Base-by-base conservation (phyloP, 2,113 vertebrate genomes). In the Pachyramphus minor region DNA sequence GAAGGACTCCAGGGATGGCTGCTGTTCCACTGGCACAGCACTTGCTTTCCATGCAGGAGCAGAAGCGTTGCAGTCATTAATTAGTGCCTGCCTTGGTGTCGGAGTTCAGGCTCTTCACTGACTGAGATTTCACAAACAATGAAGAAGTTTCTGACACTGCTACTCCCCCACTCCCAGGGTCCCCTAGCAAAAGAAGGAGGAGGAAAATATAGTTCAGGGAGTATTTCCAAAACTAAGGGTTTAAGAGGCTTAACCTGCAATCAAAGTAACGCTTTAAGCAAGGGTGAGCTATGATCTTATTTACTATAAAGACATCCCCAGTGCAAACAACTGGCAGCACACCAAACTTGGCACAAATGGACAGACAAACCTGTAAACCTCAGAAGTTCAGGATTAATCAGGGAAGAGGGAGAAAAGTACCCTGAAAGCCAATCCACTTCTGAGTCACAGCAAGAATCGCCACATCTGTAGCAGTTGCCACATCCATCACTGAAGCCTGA, bases 141-240 rank as follows among this genome's bases (percentile, higher is more conserved):
- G 72, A 20, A 58, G 60, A 44, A 52, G 82, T 73, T 69, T 44
- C 37, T 5, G 20, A 58, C 10, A 2, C 2, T 5, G 87, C 11
- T 64, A 1, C n/a, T 64, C 30, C 52, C 37, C 37, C 1, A 1
- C 58, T 53, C 39, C 25, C 30, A 27, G 30, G 23, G 30, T 74
- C 33, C 69, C 76, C 89, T 94, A 58, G 58, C 49, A 85, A 85
- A 85, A 93, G 52, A 64, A 90, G 33, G 28, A 44, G 35, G 5
- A 14, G 16, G 8, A 0, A 12, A n/a, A 44, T n/a, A 31, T 14
- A 92, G 45, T 75, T 95, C 27, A 94, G 64, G 28, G 64, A 28
- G 11, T 31, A 33, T 90, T 72, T 81, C 19, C 11, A 8, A 73
- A 89, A 68, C 6, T 6, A 44, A 49, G 1, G 7, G 19, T 50